Percentiles rank a stretch among this genome's conserved stretches.
phyloP scores from a whole-genome alignment of 2,888 invertebrate species.

The Pammene fasciana region DNA sequence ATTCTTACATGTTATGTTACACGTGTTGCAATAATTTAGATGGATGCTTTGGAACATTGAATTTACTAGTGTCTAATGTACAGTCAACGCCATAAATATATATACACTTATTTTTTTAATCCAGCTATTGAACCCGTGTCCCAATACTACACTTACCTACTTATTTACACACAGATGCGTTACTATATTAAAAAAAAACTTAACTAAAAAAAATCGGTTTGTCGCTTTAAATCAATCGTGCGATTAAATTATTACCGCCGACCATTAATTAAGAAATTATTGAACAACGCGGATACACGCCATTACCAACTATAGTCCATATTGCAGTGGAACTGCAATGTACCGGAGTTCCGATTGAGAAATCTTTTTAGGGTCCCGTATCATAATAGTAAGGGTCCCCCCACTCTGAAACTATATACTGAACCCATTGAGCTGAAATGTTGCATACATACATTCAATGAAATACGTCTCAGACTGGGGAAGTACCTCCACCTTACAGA shows the following conservation, averaged over 20 bases:
- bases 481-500: no score
- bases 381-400: background rate
- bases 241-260: slow-evolving; percentile 28
- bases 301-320: slow-evolving; percentile 47
- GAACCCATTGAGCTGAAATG: no score
- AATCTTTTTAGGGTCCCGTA: slow-evolving; percentile 8
- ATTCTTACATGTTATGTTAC: no score
- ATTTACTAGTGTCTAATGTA: no score
- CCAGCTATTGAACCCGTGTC: no score
- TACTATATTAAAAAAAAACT: background rate
- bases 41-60: no score
- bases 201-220: background rate
- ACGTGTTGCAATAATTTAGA: no score
- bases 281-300: slow-evolving; percentile 43
- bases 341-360: slow-evolving; percentile 26
- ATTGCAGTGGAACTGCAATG: slow-evolving; percentile 45
- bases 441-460: no score
- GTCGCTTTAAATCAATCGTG: slow-evolving; percentile 21
- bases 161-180: background rate
- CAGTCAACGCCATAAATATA: no score
- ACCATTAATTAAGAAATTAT: slow-evolving; percentile 39
- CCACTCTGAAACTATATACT: no score
- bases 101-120: no score
- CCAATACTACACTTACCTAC: background rate
- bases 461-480: no score